Evolutionary conservation across 2,113 vertebrate species (phyloP).

Genomic region (Anolis sagrei): DNA sequence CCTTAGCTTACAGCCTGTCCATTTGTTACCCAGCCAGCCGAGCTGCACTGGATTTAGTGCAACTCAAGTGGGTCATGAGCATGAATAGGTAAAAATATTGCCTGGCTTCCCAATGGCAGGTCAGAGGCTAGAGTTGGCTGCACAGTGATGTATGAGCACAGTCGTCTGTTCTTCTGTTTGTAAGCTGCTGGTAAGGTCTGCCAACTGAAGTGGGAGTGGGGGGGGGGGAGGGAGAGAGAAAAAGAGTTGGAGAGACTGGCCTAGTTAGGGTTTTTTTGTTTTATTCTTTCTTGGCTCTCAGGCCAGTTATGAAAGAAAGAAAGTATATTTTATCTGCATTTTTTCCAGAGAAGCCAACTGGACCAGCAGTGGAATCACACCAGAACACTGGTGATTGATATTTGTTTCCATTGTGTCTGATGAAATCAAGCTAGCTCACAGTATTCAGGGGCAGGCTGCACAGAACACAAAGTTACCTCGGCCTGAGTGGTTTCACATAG

Average conservation of each 20-base stretch:
- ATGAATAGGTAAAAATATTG: slow-evolving; percentile 32
- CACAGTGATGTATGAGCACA: neutral
- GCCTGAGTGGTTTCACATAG: too few relatives aligned
- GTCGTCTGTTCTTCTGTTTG: neutral
- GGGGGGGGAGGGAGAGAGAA: neutral
- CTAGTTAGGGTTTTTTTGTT: neutral
- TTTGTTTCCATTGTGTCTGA: too few relatives aligned
- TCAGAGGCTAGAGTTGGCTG: neutral
- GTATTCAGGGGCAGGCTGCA: too few relatives aligned
- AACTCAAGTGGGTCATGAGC: slow-evolving; percentile 45
- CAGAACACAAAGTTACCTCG: too few relatives aligned
- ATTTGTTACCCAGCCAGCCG: slow-evolving; percentile 63
- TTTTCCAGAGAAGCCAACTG: neutral
- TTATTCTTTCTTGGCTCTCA: neutral
- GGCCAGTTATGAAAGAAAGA: neutral
- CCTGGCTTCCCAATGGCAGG: neutral
- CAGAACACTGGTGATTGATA: too few relatives aligned
- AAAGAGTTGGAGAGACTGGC: neutral
- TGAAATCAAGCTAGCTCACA: too few relatives aligned
- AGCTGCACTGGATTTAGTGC: slow-evolving; percentile 59
- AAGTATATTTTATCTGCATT: neutral
- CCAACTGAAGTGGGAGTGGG: neutral
- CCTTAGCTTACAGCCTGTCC: slow-evolving; percentile 50
- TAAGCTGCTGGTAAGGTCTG: neutral
- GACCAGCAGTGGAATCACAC: too few relatives aligned